These are phyloP conservation scores for Syritta pipiens DNA, from an alignment of 2,888 invertebrate species.

Conservation along the genomic window DNA sequence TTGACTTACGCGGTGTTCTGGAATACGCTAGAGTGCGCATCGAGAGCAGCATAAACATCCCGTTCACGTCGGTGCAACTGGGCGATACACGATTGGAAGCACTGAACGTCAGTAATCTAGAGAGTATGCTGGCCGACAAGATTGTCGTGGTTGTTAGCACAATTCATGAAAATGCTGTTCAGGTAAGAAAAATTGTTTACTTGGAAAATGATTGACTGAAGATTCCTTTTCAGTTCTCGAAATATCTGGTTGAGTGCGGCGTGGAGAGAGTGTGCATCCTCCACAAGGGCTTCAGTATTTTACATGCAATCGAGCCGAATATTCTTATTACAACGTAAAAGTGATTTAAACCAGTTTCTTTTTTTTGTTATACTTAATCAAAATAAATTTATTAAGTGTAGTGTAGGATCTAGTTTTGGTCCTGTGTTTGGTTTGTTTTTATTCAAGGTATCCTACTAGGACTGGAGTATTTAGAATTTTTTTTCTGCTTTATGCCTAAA, in stretches of 20 bases:
- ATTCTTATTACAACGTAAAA: slow-evolving; percentile 77
- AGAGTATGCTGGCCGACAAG: slow-evolving; percentile 82
- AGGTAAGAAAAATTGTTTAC: slow-evolving; percentile 80
- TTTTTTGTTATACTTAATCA: slow-evolving; percentile 2
- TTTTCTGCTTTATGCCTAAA: no score
- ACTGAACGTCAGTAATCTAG: slow-evolving; percentile 83
- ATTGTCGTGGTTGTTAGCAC: slow-evolving; percentile 89
- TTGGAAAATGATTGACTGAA: neutral
- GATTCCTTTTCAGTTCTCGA: slow-evolving; percentile 86
- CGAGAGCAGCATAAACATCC: slow-evolving; percentile 91
- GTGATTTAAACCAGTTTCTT: slow-evolving; percentile 3
- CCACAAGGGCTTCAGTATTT: slow-evolving; percentile 92
- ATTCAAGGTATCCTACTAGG: no score
- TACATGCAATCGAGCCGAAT: slow-evolving; percentile 84
- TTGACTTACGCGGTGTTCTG: slow-evolving; percentile 83
- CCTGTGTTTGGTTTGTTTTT: no score
- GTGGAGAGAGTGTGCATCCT: slow-evolving; percentile 90
- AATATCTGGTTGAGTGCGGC: slow-evolving; percentile 88
- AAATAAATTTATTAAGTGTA: slow-evolving; percentile 29
- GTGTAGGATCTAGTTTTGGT: no score
- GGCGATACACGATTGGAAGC: slow-evolving; percentile 86
- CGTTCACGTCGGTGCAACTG: slow-evolving; percentile 88
- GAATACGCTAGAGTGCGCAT: slow-evolving; percentile 88
- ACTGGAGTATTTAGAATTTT: no score
- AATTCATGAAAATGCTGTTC: slow-evolving; percentile 87